Evolutionary conservation across 2,113 vertebrate genomes (phyloP).

Genomic region (Anthoscopus minutus): DNA sequence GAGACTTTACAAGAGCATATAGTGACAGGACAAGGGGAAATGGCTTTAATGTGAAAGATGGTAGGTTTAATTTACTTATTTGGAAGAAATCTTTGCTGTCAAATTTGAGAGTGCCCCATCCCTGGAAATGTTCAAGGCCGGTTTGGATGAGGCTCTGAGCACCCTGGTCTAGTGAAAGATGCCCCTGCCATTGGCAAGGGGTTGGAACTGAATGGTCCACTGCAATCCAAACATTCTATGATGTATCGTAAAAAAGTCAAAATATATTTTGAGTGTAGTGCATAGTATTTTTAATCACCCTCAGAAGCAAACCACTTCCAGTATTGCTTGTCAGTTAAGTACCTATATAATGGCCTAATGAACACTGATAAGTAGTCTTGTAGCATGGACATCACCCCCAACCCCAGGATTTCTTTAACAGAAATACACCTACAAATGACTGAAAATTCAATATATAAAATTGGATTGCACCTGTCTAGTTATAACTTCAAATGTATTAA

Average conservation of each 20-base stretch:
- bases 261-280: not conserved
- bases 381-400: fast-evolving
- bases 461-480: not conserved
- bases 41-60: not conserved
- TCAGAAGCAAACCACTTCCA: not conserved
- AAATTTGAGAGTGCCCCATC: not conserved
- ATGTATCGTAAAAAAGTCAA: not conserved
- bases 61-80: not conserved
- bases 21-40: not conserved
- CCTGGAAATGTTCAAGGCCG: not conserved
- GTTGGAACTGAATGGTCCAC: not conserved
- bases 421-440: not conserved
- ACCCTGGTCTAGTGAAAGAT: not conserved
- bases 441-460: not conserved
- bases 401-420: not conserved
- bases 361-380: not conserved
- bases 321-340: not conserved
- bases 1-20: too few relatives aligned
- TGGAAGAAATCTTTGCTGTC: not conserved
- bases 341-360: not conserved
- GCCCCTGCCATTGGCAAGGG: fast-evolving
- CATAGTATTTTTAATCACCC: not conserved
- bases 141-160: not conserved
- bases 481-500: not conserved
- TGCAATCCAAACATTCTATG: not conserved